Evolutionary conservation across 2,888 invertebrate genomes (phyloP).

Genomic region (Cheilosia grossa): DNA sequence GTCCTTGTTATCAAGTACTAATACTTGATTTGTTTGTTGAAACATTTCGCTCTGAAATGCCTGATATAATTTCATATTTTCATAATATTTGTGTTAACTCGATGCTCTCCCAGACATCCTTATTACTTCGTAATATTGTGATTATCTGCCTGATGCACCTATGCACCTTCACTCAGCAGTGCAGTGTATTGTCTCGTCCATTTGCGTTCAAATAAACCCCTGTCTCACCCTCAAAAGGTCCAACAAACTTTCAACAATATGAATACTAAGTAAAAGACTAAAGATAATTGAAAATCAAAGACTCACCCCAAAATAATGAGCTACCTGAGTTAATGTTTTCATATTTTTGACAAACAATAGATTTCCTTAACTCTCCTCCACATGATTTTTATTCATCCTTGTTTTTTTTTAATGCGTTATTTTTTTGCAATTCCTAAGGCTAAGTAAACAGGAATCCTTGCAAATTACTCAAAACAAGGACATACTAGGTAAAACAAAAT

Average conservation of each 20-base stretch:
- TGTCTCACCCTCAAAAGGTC: too few species aligned
- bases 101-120: too few species aligned
- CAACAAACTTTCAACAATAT: neutral
- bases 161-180: too few species aligned
- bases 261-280: neutral
- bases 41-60: too few species aligned
- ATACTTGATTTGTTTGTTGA: too few species aligned
- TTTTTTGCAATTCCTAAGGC: slow-evolving; percentile 44
- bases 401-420: neutral
- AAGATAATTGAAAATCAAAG: slow-evolving; percentile 30
- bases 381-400: neutral
- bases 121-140: too few species aligned
- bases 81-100: too few species aligned
- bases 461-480: slow-evolving; percentile 51
- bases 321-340: slow-evolving; percentile 3
- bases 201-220: too few species aligned
- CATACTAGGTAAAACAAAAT: slow-evolving; percentile 22
- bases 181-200: too few species aligned
- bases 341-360: slow-evolving; percentile 27
- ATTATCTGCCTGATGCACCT: too few species aligned
- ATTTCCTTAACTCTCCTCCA: neutral
- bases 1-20: too few species aligned
- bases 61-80: too few species aligned
- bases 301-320: slow-evolving; percentile 9
- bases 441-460: slow-evolving; percentile 59